Evolutionary conservation across 2,888 invertebrate genomes (phyloP), one percentile per base, ranked within the genome.

Genomic region (Drosophila meridionalis): DNA sequence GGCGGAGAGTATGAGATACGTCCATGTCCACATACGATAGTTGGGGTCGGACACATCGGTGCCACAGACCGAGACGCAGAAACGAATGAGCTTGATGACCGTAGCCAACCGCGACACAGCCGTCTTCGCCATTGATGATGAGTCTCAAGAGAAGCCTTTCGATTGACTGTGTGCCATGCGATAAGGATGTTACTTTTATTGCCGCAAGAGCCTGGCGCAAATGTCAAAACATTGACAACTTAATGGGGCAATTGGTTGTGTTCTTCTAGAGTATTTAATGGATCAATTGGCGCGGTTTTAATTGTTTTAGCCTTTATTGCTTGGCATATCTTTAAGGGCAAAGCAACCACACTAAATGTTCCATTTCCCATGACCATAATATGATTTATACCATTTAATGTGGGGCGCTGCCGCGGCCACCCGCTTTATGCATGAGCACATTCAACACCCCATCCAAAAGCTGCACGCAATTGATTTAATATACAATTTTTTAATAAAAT

Each of bases 381-480:
- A 50, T 78, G 74, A 78, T 75, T 78, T 78, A 78, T 67, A 36
- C 50, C 67, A 58, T 74, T 78, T 77, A 48, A 52, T 53, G 67
- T 67, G 59, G 53, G 55, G 38, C 26, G n/a, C 26, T 45, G 38
- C 40, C 14, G 38, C 36, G 12, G 20, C 67, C 63, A 73, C 20
- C 65, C 59, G 58, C 78, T 74, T 85, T 79, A 79, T 86, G 84
- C 85, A 70, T 86, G 84, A 81, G 67, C 83, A 85, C 84, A 86
- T 82, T 75, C 62, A 71, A 76, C 84, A 83, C 83, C 79, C 83
- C 73, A 59, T 50, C 70, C 60, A 61, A 80, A 82, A 80, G 82
- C 87, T 78, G 82, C 80, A 85, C 76, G 85, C 85, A 86, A 87
- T 86, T 86, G 85, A 86, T 86, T 86, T 86, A 86, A 86, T 87